These are phyloP conservation scores for Cepaea nemoralis DNA, from an alignment of 1,140 invertebrate genomes.

Conservation along the genomic window DNA sequence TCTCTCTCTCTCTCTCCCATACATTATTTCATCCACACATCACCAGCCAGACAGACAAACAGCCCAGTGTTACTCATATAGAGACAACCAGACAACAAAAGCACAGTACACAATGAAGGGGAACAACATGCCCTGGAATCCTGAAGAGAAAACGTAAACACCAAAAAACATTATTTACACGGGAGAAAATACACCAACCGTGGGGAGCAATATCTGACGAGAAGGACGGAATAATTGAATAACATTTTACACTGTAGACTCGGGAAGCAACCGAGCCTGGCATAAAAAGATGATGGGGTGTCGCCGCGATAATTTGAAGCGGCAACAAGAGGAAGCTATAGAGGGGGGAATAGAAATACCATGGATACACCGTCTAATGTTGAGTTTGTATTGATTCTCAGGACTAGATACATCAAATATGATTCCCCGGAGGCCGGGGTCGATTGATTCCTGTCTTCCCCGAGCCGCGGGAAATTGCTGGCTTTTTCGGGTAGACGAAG, in stretches of 20 bases:
- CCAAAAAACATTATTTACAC: background rate
- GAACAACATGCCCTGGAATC: no score
- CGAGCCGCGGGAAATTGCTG: background rate
- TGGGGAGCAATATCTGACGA: background rate
- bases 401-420: conserved; percentile 13
- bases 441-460: conserved; percentile 12
- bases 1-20: no score
- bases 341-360: background rate
- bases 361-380: background rate
- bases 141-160: no score
- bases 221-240: background rate
- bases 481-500: background rate
- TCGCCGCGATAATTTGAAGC: background rate
- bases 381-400: conserved; percentile 7
- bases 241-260: background rate
- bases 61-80: no score
- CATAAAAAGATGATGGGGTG: conserved; percentile 1
- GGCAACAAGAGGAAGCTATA: conserved; percentile 14
- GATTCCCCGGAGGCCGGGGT: background rate
- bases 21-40: no score
- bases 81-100: no score
- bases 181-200: background rate
- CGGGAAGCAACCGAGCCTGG: background rate
- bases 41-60: no score
- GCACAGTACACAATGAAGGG: no score